Percentiles rank a stretch among this genome's conserved stretches.
Conservation (phyloP, 2,797 vertebrate genomes). For the Liasis olivaceus region DNA sequence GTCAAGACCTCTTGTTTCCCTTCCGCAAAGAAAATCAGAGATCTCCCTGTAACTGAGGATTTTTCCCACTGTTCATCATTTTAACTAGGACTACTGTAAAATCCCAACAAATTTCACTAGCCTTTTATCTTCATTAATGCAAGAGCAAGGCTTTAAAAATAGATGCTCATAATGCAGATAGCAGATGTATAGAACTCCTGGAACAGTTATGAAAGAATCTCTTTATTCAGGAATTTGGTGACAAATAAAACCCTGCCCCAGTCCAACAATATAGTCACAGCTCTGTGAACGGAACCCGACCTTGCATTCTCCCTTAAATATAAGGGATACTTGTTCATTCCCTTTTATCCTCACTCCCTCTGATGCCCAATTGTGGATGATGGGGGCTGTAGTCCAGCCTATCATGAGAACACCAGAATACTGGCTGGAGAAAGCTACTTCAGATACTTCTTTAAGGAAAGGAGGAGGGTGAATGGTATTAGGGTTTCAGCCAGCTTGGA, state of each 20-base stretch:
- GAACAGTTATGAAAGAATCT: not conserved
- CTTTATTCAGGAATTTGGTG: not conserved
- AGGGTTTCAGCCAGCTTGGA: not conserved
- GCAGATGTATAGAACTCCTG: not conserved
- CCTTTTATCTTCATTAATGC: not conserved
- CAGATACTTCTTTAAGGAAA: not conserved
- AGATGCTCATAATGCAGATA: not conserved
- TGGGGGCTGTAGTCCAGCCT: not conserved
- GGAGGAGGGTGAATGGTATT: too few relatives aligned
- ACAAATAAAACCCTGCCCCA: not conserved
- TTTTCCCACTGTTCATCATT: not conserved
- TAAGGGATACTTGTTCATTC: not conserved
- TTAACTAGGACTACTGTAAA: constrained; percentile 17
- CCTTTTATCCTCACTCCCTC: not conserved
- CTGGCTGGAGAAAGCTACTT: not conserved
- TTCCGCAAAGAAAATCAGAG: not conserved
- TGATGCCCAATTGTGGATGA: not conserved
- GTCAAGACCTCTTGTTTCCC: not conserved
- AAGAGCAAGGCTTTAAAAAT: not conserved
- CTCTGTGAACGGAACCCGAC: not conserved
- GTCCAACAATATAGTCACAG: not conserved
- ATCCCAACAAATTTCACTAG: constrained; percentile 11
- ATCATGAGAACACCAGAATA: not conserved
- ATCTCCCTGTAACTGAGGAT: not conserved
- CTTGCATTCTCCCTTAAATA: not conserved